Percentiles rank a stretch among this genome's conserved stretches.
phyloP scores from a whole-genome alignment of 1,140 invertebrate genomes.

The Stegodyphus mimosarum region DNA sequence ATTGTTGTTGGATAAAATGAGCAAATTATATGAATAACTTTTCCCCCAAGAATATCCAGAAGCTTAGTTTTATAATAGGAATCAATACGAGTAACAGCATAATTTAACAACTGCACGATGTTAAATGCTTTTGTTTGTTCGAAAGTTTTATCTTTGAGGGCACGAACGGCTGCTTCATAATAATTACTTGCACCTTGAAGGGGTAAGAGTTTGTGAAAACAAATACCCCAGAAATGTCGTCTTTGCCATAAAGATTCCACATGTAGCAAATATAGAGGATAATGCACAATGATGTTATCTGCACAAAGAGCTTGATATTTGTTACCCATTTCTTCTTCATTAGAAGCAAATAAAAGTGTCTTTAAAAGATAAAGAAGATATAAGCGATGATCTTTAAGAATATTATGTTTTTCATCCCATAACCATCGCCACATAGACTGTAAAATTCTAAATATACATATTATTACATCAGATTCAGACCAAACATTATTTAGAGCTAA shows the following conservation, averaged over 20 bases:
- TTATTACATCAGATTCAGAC: conserved; percentile 17
- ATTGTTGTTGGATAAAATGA: conserved; percentile 1
- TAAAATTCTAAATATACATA: conserved; percentile 36
- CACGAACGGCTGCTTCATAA: conserved; percentile 39
- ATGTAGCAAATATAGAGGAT: conserved; percentile 25
- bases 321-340: conserved; percentile 28
- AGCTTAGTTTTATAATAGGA: conserved; percentile 26
- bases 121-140: conserved; percentile 32
- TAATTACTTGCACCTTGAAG: conserved; percentile 30
- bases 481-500: conserved; percentile 1
- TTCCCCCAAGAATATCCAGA: conserved; percentile 21
- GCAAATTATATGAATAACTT: conserved; percentile 2
- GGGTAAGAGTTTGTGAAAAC: conserved; percentile 3
- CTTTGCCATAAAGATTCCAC: conserved; percentile 21
- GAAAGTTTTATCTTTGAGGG: conserved; percentile 34
- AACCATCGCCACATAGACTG: conserved; percentile 39
- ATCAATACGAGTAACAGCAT: conserved; percentile 17
- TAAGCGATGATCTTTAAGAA: conserved; percentile 33
- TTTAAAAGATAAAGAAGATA: conserved; percentile 37
- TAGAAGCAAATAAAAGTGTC: conserved; percentile 30
- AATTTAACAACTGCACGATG: conserved; percentile 26
- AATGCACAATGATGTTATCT: conserved; percentile 19
- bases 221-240: background rate
- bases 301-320: conserved; percentile 33
- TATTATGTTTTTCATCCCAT: conserved; percentile 45